Evolutionary conservation across 2,888 invertebrate genomes (phyloP).

Genomic region (Leistus spinibarbis): DNA sequence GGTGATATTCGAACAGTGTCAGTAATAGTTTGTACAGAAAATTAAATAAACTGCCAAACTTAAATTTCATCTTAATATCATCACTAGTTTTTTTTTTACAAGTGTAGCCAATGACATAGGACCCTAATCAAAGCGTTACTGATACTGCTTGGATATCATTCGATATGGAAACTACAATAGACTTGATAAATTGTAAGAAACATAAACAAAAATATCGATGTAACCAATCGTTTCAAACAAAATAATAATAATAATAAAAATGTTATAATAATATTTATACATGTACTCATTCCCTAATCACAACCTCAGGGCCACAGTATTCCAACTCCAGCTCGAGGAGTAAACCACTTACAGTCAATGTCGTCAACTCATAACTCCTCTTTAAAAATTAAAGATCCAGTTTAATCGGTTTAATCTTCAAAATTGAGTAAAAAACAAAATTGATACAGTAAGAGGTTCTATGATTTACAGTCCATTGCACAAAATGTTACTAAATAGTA

Average conservation of each 20-base stretch:
- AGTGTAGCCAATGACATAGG: not conserved
- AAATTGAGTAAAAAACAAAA: not conserved
- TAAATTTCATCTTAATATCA: not conserved
- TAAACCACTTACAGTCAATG: too few relatives aligned
- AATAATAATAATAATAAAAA: slow-evolving; percentile 47
- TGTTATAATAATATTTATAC: slow-evolving; percentile 41
- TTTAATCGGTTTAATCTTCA: not conserved
- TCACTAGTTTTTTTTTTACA: not conserved
- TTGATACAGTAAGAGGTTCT: too few relatives aligned
- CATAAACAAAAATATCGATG: slow-evolving; percentile 50
- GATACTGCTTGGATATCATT: slow-evolving; percentile 20
- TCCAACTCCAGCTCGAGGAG: too few relatives aligned
- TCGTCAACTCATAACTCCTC: too few relatives aligned
- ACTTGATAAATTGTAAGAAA: slow-evolving; percentile 32
- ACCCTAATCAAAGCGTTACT: slow-evolving; percentile 6
- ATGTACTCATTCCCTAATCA: not conserved
- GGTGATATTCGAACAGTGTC: slow-evolving; percentile 17
- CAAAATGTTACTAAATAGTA: too few relatives aligned
- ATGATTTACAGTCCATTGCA: too few relatives aligned
- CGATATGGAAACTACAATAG: slow-evolving; percentile 19
- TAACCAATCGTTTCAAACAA: slow-evolving; percentile 52
- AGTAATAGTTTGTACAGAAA: not conserved
- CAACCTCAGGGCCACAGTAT: too few relatives aligned
- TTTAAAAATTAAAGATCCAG: too few relatives aligned
- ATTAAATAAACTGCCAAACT: slow-evolving; percentile 21